phyloP scores from a whole-genome alignment of 2,113 vertebrate species.

The Periophthalmus modestus region DNA sequence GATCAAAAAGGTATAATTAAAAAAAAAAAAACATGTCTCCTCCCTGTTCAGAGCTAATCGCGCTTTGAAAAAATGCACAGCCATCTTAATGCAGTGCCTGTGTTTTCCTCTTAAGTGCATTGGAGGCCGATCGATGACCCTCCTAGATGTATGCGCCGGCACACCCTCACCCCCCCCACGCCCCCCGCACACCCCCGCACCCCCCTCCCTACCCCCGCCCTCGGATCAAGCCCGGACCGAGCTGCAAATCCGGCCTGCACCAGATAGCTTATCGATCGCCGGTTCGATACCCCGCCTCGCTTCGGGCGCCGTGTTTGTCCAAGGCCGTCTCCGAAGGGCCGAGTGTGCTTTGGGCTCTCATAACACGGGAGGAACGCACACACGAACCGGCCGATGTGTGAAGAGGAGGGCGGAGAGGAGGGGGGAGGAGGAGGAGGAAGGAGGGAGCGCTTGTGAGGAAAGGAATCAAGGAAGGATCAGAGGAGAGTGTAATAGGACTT shows the following conservation, averaged over 20 bases:
- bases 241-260: conserved; percentile 66
- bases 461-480: conserved; percentile 42
- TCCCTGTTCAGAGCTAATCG: conserved; percentile 26
- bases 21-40: no score
- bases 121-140: conserved; percentile 51
- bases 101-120: conserved; percentile 57
- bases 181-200: no score
- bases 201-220: no score
- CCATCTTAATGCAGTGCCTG: conserved; percentile 63
- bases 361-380: conserved; percentile 58
- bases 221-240: no score
- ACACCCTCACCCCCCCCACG: no score
- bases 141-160: no score
- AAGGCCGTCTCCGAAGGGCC: conserved; percentile 66
- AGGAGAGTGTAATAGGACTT: conserved; percentile 43
- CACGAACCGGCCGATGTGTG: conserved; percentile 44
- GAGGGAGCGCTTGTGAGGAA: no score
- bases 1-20: no score
- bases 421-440: conserved; percentile 44
- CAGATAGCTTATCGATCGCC: conserved; percentile 75
- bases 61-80: conserved; percentile 42
- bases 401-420: conserved; percentile 32
- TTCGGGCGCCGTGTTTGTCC: conserved; percentile 70
- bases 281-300: conserved; percentile 55
- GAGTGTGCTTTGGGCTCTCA: conserved; percentile 69